Percentiles rank a stretch among this genome's conserved stretches.
Evolutionary conservation across 2,888 invertebrate genomes (phyloP).

Genomic region (Timandra comae): DNA sequence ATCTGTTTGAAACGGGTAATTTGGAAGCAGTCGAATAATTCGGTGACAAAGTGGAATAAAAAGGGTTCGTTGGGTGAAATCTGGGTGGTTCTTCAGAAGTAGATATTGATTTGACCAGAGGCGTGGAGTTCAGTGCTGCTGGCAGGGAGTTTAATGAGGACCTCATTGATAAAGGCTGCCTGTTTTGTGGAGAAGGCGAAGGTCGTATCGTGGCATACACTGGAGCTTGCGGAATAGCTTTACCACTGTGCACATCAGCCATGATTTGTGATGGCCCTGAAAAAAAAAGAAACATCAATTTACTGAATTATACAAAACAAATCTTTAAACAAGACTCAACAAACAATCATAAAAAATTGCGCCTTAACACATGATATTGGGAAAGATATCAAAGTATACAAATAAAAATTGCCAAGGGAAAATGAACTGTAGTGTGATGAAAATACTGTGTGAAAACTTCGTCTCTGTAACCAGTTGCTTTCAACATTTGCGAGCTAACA

Average conservation of each 20-base stretch:
- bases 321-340: no score
- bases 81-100: slow-evolving; percentile 46
- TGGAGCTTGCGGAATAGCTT: slow-evolving; percentile 60
- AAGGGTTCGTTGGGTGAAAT: slow-evolving; percentile 70
- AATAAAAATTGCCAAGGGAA: slow-evolving; percentile 12
- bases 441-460: slow-evolving; percentile 25
- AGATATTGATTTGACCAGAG: slow-evolving; percentile 49
- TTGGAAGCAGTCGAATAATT: slow-evolving; percentile 63
- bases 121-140: slow-evolving; percentile 47
- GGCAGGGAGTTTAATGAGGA: slow-evolving; percentile 52
- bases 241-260: slow-evolving; percentile 46
- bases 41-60: slow-evolving; percentile 65
- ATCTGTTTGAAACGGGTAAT: slow-evolving; percentile 59
- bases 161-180: slow-evolving; percentile 39
- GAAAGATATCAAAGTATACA: slow-evolving; percentile 22
- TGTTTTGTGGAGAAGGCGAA: slow-evolving; percentile 43
- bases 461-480: slow-evolving; percentile 24
- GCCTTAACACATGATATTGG: no score
- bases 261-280: slow-evolving; percentile 67
- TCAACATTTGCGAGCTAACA: slow-evolving; percentile 37
- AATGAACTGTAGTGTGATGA: slow-evolving; percentile 23
- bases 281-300: no score
- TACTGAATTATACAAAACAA: no score
- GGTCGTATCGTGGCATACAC: slow-evolving; percentile 66
- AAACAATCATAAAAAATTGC: no score